Base-by-base conservation (phyloP, 2,888 invertebrate species). In the Deilephila elpenor region DNA sequence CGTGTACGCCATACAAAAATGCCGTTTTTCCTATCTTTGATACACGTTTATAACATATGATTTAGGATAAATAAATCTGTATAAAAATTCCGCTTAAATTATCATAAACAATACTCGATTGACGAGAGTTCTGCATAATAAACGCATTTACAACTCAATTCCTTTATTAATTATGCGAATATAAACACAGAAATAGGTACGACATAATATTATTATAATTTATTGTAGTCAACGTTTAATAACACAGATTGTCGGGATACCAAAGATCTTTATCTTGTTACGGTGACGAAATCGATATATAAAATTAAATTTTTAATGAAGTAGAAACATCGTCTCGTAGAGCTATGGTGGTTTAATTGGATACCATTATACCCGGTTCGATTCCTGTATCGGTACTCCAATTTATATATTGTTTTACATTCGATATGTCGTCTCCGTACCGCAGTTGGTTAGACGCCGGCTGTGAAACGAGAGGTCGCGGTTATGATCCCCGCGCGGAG, bases 141-240 rank as follows among this genome's bases (percentile, higher is more conserved):
- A 3, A 3, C 20, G 14, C 67, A 51, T 67, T 44, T 11, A 51
- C 61, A 51, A 72, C 37, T 59, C 32, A 75, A 82, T 81, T 75
- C 79, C 78, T 79, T 78, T 78, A 76, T 81, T 75, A 78, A 76
- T 51, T 32, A 51, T 61, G 14, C 67, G 51, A 67, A 62, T 62
- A 67, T 56, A n/a, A n/a, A 56, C n/a, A 67, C 67, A 51, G 51
- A 51, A 51, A 44, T 67, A 25, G 20, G n/a, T 20, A 37, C 17
- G 20, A 25, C 25, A 20, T 67, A 67, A 44, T 67, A 44, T 44
- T 34, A 64, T 37, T n/a, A 34, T 64, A 44, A 67, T 67, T 67
- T 67, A 67, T 67, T 51, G 25, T 25, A 20, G n/a, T 14, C 32
- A 8, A 34, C 8, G n/a, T 34, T 62, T 62, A 37, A 37, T 37